phyloP scores from a whole-genome alignment of 2,113 vertebrate genomes.

The Peromyscus polionotus region DNA sequence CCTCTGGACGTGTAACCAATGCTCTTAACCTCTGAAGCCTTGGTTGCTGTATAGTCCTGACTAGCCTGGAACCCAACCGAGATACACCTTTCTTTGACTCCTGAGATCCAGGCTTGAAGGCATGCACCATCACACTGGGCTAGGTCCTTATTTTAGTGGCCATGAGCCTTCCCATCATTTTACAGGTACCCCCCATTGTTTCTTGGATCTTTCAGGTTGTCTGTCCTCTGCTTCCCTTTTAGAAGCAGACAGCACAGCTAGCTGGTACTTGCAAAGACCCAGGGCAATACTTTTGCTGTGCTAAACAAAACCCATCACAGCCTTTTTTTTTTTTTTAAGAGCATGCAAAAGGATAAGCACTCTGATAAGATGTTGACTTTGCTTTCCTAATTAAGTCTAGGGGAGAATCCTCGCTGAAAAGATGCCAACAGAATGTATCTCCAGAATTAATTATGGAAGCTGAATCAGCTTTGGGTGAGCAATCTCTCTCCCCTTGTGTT shows the following conservation, averaged over 20 bases:
- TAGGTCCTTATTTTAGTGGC: neutral
- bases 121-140: neutral
- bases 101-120: neutral
- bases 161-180: neutral
- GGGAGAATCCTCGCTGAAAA: conserved; percentile 56
- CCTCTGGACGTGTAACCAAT: neutral
- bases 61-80: neutral
- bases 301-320: neutral
- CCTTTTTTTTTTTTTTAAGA: neutral
- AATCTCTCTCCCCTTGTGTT: neutral
- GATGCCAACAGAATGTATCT: neutral
- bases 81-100: neutral
- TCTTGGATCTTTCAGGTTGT: neutral
- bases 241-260: neutral
- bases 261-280: neutral
- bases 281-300: neutral
- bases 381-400: conserved; percentile 60
- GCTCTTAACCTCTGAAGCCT: neutral
- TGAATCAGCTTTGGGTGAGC: neutral
- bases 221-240: neutral
- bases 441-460: conserved; percentile 36
- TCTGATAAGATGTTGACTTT: neutral
- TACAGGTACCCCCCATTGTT: neutral
- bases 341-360: neutral
- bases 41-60: neutral